These are phyloP conservation scores for Ammodytes marinus DNA, from an alignment of 2,113 vertebrate species.

Conservation along the genomic window DNA sequence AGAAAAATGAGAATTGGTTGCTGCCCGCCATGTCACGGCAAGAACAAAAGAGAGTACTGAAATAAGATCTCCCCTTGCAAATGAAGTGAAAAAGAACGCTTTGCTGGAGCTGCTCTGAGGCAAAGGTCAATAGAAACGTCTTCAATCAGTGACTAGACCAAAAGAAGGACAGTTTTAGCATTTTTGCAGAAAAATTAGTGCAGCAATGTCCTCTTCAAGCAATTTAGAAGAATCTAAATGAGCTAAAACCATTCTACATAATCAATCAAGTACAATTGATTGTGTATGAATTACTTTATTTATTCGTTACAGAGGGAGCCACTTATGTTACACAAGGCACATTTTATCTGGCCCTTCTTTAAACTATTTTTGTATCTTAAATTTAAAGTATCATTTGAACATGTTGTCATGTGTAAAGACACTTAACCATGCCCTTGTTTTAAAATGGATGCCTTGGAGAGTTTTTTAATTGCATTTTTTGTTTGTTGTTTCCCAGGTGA, in stretches of 20 bases:
- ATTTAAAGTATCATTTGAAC: background rate
- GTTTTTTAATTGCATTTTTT: conserved; percentile 22
- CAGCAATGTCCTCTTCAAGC: conserved; percentile 17
- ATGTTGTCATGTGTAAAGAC: background rate
- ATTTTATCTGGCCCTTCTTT: background rate
- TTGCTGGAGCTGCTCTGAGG: conserved; percentile 44
- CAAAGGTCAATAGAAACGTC: conserved; percentile 75
- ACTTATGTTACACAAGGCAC: background rate
- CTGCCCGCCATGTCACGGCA: conserved; percentile 39
- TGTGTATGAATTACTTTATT: conserved; percentile 32
- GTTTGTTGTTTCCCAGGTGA: conserved; percentile 90
- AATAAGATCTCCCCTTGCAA: conserved; percentile 73
- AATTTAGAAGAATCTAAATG: conserved; percentile 43
- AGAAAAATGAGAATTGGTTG: conserved; percentile 78
- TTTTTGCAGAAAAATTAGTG: conserved; percentile 39
- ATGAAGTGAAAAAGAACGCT: conserved; percentile 62
- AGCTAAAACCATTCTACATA: conserved; percentile 12
- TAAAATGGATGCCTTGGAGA: conserved; percentile 9
- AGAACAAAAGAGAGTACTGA: conserved; percentile 34
- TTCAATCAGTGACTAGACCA: conserved; percentile 61
- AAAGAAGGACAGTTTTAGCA: background rate
- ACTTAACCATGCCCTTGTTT: background rate
- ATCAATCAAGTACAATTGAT: conserved; percentile 37
- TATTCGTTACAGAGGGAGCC: background rate
- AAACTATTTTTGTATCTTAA: background rate